Percentiles rank a stretch among this genome's conserved stretches.
phyloP scores from a whole-genome alignment of 2,888 invertebrate species.

The Capitulum mitella region DNA sequence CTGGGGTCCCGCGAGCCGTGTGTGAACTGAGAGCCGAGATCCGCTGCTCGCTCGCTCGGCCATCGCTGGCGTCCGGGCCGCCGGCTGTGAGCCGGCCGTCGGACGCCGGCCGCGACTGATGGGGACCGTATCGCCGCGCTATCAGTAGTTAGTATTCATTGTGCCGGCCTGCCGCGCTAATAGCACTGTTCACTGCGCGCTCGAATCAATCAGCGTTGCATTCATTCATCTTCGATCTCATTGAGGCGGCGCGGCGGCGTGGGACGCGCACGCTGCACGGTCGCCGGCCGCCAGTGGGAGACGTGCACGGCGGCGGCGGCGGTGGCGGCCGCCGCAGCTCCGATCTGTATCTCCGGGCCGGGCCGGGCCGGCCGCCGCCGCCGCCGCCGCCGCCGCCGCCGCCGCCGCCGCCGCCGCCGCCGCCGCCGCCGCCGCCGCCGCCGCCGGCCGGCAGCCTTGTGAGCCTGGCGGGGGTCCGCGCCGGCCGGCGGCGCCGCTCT shows the following conservation, averaged over 20 bases:
- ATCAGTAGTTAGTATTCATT: constrained; percentile 22
- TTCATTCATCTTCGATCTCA: neutral
- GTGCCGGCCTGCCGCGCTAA: neutral
- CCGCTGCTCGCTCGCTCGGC: too few relatives aligned
- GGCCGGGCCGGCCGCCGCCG: neutral
- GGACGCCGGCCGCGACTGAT: neutral
- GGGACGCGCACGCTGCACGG: neutral
- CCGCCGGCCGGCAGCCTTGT: neutral
- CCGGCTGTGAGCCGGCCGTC: neutral
- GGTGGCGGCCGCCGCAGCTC: neutral
- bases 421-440: neutral
- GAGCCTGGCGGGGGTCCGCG: neutral
- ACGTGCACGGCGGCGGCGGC: neutral
- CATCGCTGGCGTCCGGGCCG: too few relatives aligned
- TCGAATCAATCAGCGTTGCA: constrained; percentile 3
- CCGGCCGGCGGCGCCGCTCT: neutral
- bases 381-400: neutral
- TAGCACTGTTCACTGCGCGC: neutral
- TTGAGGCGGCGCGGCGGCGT: neutral
- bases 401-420: too few relatives aligned
- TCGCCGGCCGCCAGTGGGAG: neutral
- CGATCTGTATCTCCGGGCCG: neutral
- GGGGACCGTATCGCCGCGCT: neutral
- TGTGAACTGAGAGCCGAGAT: too few relatives aligned
- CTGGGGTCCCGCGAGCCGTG: too few relatives aligned